Percentiles rank a stretch among this genome's conserved stretches.
phyloP scores from a whole-genome alignment of 2,797 vertebrate genomes.

The Nyctalus aviator region DNA sequence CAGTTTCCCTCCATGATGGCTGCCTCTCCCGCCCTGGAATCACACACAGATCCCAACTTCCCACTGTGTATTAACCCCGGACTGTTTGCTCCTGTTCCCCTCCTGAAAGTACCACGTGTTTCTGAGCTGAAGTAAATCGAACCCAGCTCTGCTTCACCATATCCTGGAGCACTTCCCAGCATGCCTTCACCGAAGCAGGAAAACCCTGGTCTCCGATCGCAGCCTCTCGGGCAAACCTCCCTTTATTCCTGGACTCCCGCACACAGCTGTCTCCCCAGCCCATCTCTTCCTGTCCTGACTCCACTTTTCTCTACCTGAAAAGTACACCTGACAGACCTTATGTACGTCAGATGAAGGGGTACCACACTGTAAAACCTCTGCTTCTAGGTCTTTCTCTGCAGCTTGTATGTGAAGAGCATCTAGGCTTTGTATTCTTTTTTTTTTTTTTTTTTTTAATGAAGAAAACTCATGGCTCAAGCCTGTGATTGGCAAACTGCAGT shows the following conservation, averaged over 20 bases:
- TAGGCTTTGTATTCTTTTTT: background rate
- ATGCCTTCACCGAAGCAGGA: background rate
- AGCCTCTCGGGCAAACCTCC: background rate
- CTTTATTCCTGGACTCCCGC: background rate
- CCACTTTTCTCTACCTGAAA: background rate
- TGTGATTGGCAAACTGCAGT: no score
- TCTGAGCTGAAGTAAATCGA: background rate
- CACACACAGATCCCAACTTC: background rate
- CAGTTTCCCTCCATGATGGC: background rate
- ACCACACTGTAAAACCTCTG: background rate
- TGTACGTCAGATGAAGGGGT: background rate
- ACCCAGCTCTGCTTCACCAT: background rate
- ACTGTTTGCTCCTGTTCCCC: background rate
- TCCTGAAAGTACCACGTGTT: conserved; percentile 3
- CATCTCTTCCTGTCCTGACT: background rate
- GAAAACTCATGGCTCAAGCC: background rate
- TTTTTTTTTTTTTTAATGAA: background rate
- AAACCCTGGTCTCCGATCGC: background rate
- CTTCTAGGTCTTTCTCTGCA: background rate
- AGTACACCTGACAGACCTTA: background rate
- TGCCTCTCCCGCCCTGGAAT: background rate
- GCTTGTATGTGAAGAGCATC: background rate
- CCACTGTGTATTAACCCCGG: background rate
- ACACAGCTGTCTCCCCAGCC: background rate
- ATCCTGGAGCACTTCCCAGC: background rate